Conservation (phyloP, 35 echinoderm and acorn worm genomes). For the Nesometra sesokonis region DNA sequence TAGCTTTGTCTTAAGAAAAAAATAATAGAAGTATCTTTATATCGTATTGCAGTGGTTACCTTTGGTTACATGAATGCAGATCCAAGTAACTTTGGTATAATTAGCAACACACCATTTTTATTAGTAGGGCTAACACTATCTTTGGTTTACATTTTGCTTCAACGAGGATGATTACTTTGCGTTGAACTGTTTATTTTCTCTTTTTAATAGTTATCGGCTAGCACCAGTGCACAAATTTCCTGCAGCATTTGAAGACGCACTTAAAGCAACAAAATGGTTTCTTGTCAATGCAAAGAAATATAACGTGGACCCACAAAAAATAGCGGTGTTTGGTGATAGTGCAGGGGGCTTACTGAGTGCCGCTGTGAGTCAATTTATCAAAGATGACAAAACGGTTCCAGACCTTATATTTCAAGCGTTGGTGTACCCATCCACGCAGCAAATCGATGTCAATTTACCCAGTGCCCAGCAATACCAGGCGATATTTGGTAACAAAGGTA, state of each 20-base stretch:
- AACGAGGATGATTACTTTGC: too few species aligned
- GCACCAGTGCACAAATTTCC: constrained; percentile 40
- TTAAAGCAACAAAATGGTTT: constrained; percentile 47
- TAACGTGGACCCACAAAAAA: constrained; percentile 22
- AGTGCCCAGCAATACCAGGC: constrained; percentile 40
- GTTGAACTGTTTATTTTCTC: neutral
- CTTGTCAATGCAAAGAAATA: constrained; percentile 36
- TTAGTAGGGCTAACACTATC: too few species aligned
- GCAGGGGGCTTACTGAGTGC: constrained; percentile 48
- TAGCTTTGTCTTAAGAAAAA: too few species aligned
- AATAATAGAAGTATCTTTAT: too few species aligned
- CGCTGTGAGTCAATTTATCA: constrained; percentile 10
- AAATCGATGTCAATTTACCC: constrained; percentile 30
- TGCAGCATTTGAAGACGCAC: constrained; percentile 24
- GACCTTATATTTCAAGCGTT: constrained; percentile 44
- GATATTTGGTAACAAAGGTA: constrained; percentile 38
- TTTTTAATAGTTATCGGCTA: constrained; percentile 31
- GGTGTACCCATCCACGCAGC: constrained; percentile 45
- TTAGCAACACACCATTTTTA: too few species aligned
- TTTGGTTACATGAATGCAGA: too few species aligned
- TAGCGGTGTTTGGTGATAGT: constrained; percentile 53
- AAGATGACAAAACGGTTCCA: constrained; percentile 37
- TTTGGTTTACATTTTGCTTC: too few species aligned
- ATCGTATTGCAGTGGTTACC: too few species aligned
- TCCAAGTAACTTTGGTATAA: too few species aligned